These are phyloP conservation scores for Salarias fasciatus DNA, from an alignment of 2,797 vertebrate genomes.

Conservation along the genomic window DNA sequence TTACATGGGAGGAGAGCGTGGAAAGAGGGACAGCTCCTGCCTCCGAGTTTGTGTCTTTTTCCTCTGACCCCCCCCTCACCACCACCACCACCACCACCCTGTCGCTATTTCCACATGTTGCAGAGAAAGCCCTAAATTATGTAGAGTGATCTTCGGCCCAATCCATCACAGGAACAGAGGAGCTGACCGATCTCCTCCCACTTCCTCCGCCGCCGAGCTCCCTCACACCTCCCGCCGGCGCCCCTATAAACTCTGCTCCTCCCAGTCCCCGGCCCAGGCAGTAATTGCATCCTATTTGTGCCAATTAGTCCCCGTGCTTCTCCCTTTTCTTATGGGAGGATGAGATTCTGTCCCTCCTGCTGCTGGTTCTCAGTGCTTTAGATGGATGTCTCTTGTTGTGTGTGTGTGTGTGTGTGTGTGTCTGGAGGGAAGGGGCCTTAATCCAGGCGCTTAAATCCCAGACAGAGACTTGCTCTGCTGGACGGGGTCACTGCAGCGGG, in stretches of 20 bases:
- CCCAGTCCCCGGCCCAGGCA: slow-evolving; percentile 73
- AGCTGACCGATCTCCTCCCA: slow-evolving; percentile 62
- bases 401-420: slow-evolving; percentile 41
- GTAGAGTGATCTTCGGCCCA: slow-evolving; percentile 49
- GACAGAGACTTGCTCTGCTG: slow-evolving; percentile 62
- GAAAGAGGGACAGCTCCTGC: slow-evolving; percentile 17
- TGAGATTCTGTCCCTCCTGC: slow-evolving; percentile 78
- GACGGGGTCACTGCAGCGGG: slow-evolving; percentile 72
- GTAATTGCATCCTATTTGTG: slow-evolving; percentile 85
- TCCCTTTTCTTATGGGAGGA: slow-evolving; percentile 76
- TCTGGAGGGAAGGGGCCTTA: slow-evolving; percentile 64
- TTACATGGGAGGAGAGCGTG: slow-evolving; percentile 43
- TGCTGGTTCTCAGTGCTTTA: slow-evolving; percentile 55
- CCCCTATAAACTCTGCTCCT: slow-evolving; percentile 71
- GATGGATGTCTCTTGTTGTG: slow-evolving; percentile 53
- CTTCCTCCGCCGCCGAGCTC: slow-evolving; percentile 45
- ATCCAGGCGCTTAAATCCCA: slow-evolving; percentile 75
- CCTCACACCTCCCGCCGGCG: slow-evolving; percentile 35
- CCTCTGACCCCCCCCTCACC: background rate
- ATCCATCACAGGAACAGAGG: slow-evolving; percentile 65
- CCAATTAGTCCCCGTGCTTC: slow-evolving; percentile 81
- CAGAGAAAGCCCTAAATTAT: slow-evolving; percentile 45
- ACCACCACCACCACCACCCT: slow-evolving; percentile 1
- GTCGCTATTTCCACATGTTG: slow-evolving; percentile 58
- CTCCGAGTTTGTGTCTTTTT: slow-evolving; percentile 16